Percentiles rank a stretch among this genome's conserved stretches.
Conservation (phyloP, 2,113 vertebrate genomes). For the Illadopsis cleaveri region DNA sequence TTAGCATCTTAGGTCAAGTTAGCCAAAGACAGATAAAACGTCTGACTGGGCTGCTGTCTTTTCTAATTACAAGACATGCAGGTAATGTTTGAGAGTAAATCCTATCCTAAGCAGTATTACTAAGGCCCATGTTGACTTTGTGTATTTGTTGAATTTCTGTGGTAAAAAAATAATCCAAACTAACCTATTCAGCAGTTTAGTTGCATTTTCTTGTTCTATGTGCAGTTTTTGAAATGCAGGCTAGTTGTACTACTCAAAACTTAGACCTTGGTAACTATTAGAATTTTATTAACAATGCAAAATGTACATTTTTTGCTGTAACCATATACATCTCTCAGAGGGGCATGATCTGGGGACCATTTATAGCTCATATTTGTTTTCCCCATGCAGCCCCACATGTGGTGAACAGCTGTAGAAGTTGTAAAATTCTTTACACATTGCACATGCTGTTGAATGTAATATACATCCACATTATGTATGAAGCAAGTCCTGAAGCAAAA, state of each 20-base stretch:
- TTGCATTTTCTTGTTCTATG: neutral
- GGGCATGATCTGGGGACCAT: slow-evolving; percentile 5
- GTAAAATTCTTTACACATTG: slow-evolving; percentile 41
- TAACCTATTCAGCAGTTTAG: neutral
- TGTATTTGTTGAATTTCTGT: neutral
- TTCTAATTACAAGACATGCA: neutral
- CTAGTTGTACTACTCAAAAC: slow-evolving; percentile 9
- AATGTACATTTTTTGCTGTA: slow-evolving; percentile 32
- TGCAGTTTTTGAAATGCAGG: neutral
- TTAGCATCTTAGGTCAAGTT: neutral
- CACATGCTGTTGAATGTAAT: neutral
- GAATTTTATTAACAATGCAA: neutral
- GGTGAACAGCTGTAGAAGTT: slow-evolving; percentile 69
- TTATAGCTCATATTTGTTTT: slow-evolving; percentile 60
- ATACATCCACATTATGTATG: neutral
- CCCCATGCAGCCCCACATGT: slow-evolving; percentile 60
- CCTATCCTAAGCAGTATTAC: neutral
- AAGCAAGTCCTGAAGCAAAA: slow-evolving; percentile 10
- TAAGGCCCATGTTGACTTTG: neutral
- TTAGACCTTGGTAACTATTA: neutral
- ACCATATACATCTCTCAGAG: slow-evolving; percentile 41
- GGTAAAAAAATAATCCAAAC: neutral
- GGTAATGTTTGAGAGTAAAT: neutral
- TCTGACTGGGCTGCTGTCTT: neutral
- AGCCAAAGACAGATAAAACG: neutral